These are phyloP conservation scores for Aproaerema taeniolella DNA, from an alignment of 2,888 invertebrate species.

Conservation along the genomic window DNA sequence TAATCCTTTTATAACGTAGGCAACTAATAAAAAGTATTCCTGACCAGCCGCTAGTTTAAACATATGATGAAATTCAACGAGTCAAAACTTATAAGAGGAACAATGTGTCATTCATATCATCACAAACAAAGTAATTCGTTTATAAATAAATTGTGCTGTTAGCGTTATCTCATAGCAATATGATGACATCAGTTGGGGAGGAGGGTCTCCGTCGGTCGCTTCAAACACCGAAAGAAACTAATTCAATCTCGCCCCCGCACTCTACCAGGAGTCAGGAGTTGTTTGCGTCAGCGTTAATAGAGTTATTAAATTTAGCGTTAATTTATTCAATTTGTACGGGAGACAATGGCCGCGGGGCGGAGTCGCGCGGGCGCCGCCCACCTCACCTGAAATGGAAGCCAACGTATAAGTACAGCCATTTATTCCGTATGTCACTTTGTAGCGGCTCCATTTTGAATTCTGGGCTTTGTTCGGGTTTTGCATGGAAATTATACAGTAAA, in stretches of 20 bases:
- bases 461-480: constrained; percentile 9
- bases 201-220: constrained; percentile 28
- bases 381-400: constrained; percentile 48
- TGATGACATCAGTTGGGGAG: constrained; percentile 32
- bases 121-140: no score
- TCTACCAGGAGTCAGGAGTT: constrained; percentile 56
- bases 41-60: no score
- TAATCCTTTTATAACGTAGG: no score
- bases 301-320: constrained; percentile 73
- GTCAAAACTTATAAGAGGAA: no score
- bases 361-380: constrained; percentile 35
- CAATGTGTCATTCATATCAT: no score
- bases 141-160: no score
- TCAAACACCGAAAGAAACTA: constrained; percentile 44
- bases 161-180: constrained; percentile 14
- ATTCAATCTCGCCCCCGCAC: constrained; percentile 57
- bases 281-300: constrained; percentile 68
- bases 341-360: constrained; percentile 63
- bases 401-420: constrained; percentile 3
- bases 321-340: constrained; percentile 73
- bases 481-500: constrained; percentile 6
- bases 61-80: no score
- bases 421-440: constrained; percentile 10
- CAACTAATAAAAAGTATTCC: no score
- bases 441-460: constrained; percentile 14